Conservation (phyloP, 2,888 invertebrate genomes). For the Piscicola geometra region DNA sequence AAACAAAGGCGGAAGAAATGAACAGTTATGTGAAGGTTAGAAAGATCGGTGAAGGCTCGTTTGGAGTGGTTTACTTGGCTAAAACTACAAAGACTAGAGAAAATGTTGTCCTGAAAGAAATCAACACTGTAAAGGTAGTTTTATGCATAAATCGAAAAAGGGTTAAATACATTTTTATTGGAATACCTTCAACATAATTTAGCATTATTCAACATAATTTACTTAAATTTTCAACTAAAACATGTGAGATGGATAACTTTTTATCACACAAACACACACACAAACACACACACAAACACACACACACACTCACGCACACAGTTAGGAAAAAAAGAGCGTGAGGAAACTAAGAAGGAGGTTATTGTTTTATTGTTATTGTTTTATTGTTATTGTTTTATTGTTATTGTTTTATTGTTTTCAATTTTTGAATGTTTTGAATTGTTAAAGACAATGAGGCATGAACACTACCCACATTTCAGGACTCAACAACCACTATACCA, state of each 20-base stretch:
- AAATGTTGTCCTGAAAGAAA: constrained; percentile 57
- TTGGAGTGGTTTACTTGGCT: constrained; percentile 57
- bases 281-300: no score
- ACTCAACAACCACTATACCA: no score
- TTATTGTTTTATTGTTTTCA: neutral
- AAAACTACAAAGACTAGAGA: constrained; percentile 49
- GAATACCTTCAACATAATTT: no score
- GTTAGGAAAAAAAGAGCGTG: constrained; percentile 17
- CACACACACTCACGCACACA: no score
- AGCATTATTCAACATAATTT: no score
- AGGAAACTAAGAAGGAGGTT: constrained; percentile 29
- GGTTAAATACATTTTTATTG: no score
- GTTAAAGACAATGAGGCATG: no score
- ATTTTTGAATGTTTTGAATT: neutral
- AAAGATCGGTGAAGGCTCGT: constrained; percentile 58
- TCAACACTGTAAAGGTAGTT: constrained; percentile 53
- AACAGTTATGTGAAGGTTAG: constrained; percentile 52
- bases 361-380: neutral
- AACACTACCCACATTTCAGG: no score
- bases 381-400: neutral
- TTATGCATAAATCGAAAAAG: no score
- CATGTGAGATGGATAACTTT: constrained; percentile 17
- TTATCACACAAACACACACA: no score
- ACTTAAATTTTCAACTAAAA: no score
- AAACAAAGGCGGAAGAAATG: constrained; percentile 45